Base-by-base conservation (phyloP, 2,797 vertebrate species). In the Parauchenoglanis ngamensis region DNA sequence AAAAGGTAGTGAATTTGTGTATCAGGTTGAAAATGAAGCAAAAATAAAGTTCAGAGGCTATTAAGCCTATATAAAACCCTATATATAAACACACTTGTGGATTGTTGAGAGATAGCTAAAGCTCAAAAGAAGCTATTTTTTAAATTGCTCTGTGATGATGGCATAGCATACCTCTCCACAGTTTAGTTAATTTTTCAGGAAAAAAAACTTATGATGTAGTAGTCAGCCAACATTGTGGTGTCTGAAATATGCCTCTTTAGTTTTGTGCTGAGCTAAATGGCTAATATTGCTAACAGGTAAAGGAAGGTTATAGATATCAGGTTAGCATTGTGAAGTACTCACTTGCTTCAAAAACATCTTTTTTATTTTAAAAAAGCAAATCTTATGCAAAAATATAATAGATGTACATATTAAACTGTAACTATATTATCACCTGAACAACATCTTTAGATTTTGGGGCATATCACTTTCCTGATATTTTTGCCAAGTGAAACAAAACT, bases 11-110 rank as follows among this genome's bases (percentile, higher is more conserved):
- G 15, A 49, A 75, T 52, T 83, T 52, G 1, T 59, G 19, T 78
- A 70, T 52, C 52, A 80, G 76, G n/a, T 31, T 77, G 61, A 70
- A 46, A 28, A 31, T 35, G 10, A 67, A 86, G 77, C 35, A 75
- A 23, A 59, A 31, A 61, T 21, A 46, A 40, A 44, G 35, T 70
- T 15, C 15, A 25, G 0, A 23, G 40, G 40, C 40, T 40, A 40
- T 40, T 40, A 40, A 40, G 40, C 40, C 40, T 40, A 40, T 40
- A 40, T 40, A 40, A 40, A 40, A 3, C 7, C 15, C n/a, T 63
- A 15, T 4, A 72, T 40, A 40, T 40, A 40, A 85, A 46, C 40
- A 28, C 1, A 59, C 31, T 59, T 65, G 28, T 80, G 57, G 15
- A 54, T 57, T 70, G 17, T 56, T 57, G 17, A 78, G 8, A 12